A percentile compares a stretch with the other conserved stretches of the same genome.
Conservation (phyloP, 2,888 invertebrate species). For the Drosophila meridiana region DNA sequence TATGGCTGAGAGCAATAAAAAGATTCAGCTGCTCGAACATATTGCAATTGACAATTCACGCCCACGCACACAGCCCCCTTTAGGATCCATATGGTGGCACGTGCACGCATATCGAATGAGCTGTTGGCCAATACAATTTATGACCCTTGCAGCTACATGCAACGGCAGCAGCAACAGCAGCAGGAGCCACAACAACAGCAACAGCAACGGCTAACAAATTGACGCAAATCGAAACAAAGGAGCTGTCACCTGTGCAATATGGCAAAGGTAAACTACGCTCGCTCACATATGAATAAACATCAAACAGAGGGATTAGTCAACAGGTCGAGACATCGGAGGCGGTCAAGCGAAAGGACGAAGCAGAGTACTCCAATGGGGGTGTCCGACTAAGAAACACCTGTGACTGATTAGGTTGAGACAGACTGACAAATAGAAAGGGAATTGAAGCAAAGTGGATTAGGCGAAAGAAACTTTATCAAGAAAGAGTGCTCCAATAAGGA, state of each 20-base stretch:
- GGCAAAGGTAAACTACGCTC: background rate
- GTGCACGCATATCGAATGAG: conserved; percentile 24
- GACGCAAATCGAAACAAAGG: background rate
- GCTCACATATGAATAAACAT: background rate
- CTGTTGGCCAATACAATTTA: conserved; percentile 19
- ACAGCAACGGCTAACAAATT: conserved; percentile 4
- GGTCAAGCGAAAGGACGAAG: background rate
- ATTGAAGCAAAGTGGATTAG: background rate
- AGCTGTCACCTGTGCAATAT: conserved; percentile 1
- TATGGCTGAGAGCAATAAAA: conserved; percentile 47
- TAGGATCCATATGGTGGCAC: conserved; percentile 9
- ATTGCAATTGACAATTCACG: conserved; percentile 30
- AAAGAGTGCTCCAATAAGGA: background rate
- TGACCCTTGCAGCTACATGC: conserved; percentile 18
- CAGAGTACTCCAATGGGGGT: background rate
- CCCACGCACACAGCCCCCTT: background rate
- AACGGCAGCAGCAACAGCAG: background rate
- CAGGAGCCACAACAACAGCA: background rate
- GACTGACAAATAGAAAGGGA: background rate
- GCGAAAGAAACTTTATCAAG: background rate
- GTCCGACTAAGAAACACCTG: background rate
- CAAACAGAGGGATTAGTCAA: background rate
- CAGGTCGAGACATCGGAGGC: background rate
- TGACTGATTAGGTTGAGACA: background rate
- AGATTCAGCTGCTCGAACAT: conserved; percentile 36